phyloP scores from a whole-genome alignment of 2,113 vertebrate species.

The Oncorhynchus masou region DNA sequence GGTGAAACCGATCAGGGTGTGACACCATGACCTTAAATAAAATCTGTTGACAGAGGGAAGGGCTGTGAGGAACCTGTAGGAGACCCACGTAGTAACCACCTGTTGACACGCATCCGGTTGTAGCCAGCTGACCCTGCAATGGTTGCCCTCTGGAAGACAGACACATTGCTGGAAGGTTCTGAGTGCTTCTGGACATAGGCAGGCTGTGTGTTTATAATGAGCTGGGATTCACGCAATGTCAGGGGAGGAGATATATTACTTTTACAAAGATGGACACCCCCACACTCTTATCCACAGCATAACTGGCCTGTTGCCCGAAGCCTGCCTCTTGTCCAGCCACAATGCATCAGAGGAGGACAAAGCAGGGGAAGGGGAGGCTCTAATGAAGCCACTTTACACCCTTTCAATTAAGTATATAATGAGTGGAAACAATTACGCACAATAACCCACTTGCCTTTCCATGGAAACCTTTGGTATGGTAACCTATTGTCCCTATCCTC shows the following conservation, averaged over 20 bases:
- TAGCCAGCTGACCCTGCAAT: conserved; percentile 9
- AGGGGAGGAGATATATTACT: conserved; percentile 18
- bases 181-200: conserved; percentile 23
- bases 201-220: conserved; percentile 48
- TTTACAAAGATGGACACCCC: conserved; percentile 8
- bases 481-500: no score
- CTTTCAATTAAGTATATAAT: neutral
- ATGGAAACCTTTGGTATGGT: no score
- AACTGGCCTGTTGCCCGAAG: conserved; percentile 10
- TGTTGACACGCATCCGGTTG: neutral
- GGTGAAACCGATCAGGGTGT: no score
- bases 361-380: conserved; percentile 25
- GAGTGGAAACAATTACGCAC: no score
- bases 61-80: neutral
- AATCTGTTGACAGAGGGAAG: no score
- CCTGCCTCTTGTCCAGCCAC: conserved; percentile 3
- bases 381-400: neutral
- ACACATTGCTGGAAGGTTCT: conserved; percentile 34
- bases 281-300: conserved; percentile 2
- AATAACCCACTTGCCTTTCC: no score
- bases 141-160: neutral
- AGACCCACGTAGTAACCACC: neutral
- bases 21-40: no score
- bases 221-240: conserved; percentile 19
- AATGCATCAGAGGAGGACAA: neutral